Evolutionary conservation across 2,113 vertebrate species (phyloP).

Genomic region (Chinchilla lanigera): DNA sequence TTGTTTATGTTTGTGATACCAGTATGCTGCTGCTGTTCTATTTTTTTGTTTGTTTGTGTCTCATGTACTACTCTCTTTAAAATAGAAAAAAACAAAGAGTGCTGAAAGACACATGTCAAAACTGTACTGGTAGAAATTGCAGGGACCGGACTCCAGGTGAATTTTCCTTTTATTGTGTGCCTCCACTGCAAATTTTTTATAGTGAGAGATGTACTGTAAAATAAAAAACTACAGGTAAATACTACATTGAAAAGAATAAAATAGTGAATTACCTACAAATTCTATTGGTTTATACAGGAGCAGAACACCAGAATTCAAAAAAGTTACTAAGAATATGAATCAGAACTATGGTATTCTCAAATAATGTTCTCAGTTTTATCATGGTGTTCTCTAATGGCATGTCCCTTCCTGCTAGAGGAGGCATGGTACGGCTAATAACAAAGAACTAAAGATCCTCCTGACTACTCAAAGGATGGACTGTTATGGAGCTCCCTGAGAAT

Average conservation of each 20-base stretch:
- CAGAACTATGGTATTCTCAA: background rate
- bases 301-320: background rate
- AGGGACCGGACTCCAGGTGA: background rate
- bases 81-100: too few species aligned
- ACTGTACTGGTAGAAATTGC: background rate
- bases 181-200: background rate
- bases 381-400: background rate
- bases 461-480: background rate
- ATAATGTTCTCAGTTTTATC: background rate
- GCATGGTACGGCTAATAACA: background rate
- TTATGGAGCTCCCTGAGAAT: accelerated
- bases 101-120: background rate
- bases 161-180: background rate
- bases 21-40: too few species aligned
- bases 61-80: too few species aligned
- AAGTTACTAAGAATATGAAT: background rate
- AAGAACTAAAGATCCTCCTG: background rate
- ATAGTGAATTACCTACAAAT: background rate
- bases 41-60: too few species aligned
- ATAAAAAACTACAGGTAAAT: background rate
- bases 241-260: background rate
- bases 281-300: background rate
- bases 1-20: too few species aligned
- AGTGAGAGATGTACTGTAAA: background rate
- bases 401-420: background rate